Evolutionary conservation across 1,140 invertebrate species (phyloP).

Genomic region (Caenorhabditis tropicalis): DNA sequence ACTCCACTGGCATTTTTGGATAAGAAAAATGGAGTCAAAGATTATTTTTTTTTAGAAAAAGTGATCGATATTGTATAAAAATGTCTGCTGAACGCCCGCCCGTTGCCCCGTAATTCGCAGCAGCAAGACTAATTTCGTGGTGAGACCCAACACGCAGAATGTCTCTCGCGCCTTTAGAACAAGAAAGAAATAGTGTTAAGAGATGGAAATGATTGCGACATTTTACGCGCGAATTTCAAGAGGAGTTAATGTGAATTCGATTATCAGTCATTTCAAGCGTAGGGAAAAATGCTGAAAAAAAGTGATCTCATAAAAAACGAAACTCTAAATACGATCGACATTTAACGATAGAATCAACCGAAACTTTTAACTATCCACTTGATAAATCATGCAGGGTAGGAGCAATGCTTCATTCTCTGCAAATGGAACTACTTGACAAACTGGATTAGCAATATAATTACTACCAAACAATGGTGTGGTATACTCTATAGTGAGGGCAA

Average conservation of each 20-base stretch:
- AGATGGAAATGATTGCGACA: neutral
- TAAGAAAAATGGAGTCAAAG: too few species aligned
- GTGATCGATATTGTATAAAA: neutral
- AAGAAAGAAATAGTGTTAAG: neutral
- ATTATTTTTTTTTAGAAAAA: neutral
- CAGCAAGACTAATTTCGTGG: neutral
- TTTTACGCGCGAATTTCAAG: too few species aligned
- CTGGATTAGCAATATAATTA: neutral
- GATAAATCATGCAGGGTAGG: too few species aligned
- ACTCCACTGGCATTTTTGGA: too few species aligned
- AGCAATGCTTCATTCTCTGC: neutral
- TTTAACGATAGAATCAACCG: too few species aligned
- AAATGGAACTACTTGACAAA: neutral
- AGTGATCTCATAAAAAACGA: too few species aligned
- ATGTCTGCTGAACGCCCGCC: constrained; percentile 7
- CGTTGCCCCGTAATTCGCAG: constrained; percentile 2
- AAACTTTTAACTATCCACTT: too few species aligned
- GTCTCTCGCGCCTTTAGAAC: neutral
- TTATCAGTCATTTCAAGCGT: too few species aligned
- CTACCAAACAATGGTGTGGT: neutral
- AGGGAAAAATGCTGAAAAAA: too few species aligned
- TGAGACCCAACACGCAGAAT: neutral
- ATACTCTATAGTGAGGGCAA: neutral
- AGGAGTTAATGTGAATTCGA: too few species aligned
- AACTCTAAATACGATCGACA: too few species aligned